Evolutionary conservation across 2,113 vertebrate genomes (phyloP).

Genomic region (Piaya cayana): DNA sequence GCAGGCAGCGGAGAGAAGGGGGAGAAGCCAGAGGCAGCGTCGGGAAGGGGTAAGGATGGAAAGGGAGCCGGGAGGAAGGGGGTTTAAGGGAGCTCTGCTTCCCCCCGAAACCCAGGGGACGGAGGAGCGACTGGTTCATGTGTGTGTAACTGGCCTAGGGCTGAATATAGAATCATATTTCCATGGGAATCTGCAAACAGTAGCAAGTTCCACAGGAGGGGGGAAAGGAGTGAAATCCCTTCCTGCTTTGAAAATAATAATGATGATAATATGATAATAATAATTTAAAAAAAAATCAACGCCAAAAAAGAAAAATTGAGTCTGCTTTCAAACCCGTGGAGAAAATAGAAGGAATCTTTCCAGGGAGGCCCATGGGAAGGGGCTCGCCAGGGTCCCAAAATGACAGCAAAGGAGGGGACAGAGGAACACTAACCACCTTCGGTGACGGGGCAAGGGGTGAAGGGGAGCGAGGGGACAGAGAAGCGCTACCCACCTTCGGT

Average conservation of each 20-base stretch:
- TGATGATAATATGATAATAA: background rate
- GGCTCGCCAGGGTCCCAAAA: background rate
- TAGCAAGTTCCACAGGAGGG: background rate
- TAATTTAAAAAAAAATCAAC: too few species aligned
- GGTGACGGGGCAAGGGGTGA: background rate
- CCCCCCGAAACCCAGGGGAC: accelerated
- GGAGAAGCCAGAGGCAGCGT: background rate
- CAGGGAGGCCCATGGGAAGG: background rate
- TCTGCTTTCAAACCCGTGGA: background rate
- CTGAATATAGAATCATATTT: background rate
- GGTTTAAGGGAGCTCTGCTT: background rate
- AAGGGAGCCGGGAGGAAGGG: background rate
- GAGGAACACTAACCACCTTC: conserved; percentile 40
- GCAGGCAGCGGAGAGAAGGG: background rate
- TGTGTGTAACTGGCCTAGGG: background rate
- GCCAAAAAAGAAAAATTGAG: background rate
- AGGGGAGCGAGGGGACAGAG: background rate
- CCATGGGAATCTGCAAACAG: background rate
- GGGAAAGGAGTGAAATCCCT: background rate
- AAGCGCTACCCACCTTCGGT: conserved; percentile 39
- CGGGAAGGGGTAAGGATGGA: conserved; percentile 29
- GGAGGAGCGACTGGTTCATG: background rate
- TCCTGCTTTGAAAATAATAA: background rate
- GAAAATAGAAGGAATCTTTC: conserved; percentile 13
- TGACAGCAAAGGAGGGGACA: background rate